Base-by-base conservation (phyloP, 1,140 invertebrate species). In the Drosophila ogumai region DNA sequence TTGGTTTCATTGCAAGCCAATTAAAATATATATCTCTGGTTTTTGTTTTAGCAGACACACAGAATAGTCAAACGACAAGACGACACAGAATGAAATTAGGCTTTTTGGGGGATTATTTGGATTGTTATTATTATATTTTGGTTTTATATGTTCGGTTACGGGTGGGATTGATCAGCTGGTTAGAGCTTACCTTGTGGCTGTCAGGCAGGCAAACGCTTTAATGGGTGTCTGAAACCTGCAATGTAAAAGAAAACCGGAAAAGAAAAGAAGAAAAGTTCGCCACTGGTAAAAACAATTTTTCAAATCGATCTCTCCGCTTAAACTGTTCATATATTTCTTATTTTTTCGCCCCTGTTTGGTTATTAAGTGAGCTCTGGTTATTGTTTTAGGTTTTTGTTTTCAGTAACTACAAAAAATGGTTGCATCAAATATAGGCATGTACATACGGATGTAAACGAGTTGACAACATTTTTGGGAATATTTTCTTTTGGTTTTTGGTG, bases 181-280 rank as follows among this genome's bases (percentile, higher is more conserved):
- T 64, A 73, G 54, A 75, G 84, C 91, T 92, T 92, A 92, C 91
- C 91, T 92, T 88, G 91, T 85, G 80, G 91, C 82, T 91, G 91
- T 92, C 74, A 92, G 91, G 91, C 91, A 92, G 91, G 91, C 91
- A 91, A 92, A 92, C 78, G 91, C 91, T 92, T 92, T 92, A 75
- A 92, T 92, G 72, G 91, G 91, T 90, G 91, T 92, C 81, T 92
- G 91, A 92, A 92, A 92, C 81, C 91, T 92, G 91, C 41, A 92
- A 92, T 87, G 82, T 90, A 87, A 82, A 86, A 82, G 80, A 72
- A 90, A 91, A 91, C 80, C 82, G 88, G 90, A 91, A 90, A 91
- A 91, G 84, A 76, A 77, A 91, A 90, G 91, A 86, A 76, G 75
- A 91, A 90, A 91, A 90, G 74, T 82, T 90, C 85, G 81, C 85